Evolutionary conservation across 2,888 invertebrate genomes (phyloP).

Genomic region (Heteropelma amictum): DNA sequence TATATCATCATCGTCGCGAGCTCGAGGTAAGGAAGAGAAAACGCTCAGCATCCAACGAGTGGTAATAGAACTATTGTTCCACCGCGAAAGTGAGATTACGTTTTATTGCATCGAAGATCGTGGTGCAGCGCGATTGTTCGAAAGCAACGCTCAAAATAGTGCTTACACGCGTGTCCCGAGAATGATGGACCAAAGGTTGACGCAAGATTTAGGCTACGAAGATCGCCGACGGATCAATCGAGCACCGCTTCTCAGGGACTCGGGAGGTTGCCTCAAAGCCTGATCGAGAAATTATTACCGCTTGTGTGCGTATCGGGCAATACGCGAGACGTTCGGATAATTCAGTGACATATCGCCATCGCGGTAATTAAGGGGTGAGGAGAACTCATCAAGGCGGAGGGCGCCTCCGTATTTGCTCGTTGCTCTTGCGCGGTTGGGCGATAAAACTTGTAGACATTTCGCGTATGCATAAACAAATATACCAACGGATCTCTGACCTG

Average conservation of each 20-base stretch:
- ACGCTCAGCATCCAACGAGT: no score
- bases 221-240: no score
- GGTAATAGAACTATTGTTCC: no score
- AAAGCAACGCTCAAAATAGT: no score
- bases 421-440: conserved; percentile 30
- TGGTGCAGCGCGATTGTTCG: no score
- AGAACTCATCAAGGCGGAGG: conserved; percentile 16
- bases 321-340: conserved; percentile 28
- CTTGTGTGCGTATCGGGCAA: not conserved
- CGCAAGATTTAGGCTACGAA: no score
- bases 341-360: conserved; percentile 52
- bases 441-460: no score
- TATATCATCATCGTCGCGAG: not conserved
- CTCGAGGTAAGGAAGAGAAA: no score
- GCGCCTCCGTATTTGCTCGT: conserved; percentile 39
- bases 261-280: conserved; percentile 24
- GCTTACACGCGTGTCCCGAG: no score
- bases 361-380: conserved; percentile 29
- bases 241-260: no score
- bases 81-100: not conserved
- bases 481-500: conserved; percentile 25
- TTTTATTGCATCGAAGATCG: no score
- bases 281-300: conserved; percentile 46
- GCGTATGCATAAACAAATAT: not conserved
- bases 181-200: no score